A percentile compares a stretch with the other conserved stretches of the same genome.
Conservation (phyloP, 2,113 vertebrate genomes). For the Hippopotamus amphibius region DNA sequence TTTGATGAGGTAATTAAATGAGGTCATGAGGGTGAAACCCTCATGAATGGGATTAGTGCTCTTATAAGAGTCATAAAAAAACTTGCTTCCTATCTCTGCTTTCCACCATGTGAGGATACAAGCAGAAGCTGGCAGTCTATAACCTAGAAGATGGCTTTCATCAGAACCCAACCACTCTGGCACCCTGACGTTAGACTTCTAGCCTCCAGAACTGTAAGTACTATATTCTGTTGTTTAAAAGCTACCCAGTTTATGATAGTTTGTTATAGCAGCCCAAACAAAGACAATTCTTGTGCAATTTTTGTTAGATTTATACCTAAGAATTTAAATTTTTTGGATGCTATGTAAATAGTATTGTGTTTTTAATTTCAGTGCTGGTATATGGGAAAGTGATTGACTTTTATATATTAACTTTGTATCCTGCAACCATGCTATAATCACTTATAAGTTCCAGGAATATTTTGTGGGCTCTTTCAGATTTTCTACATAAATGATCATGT, state of each 20-base stretch:
- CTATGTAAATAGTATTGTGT: background rate
- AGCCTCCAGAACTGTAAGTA: background rate
- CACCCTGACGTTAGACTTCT: background rate
- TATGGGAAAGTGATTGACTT: background rate
- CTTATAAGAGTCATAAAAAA: background rate
- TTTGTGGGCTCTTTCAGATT: background rate
- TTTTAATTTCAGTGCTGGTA: background rate
- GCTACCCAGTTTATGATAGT: background rate
- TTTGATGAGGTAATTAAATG: background rate
- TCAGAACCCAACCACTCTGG: background rate
- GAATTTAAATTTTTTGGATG: background rate
- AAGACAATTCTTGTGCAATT: background rate
- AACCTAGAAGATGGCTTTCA: background rate
- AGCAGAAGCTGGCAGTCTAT: background rate
- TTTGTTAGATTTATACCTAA: background rate
- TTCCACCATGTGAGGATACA: background rate
- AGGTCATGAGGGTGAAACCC: background rate
- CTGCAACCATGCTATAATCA: background rate
- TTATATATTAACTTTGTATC: background rate
- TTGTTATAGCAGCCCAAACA: background rate
- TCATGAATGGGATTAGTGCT: background rate
- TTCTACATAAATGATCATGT: background rate
- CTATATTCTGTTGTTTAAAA: background rate
- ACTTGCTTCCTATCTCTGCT: background rate
- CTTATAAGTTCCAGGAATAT: background rate